Evolutionary conservation across 1,140 invertebrate genomes (phyloP).

Genomic region (Musca domestica): DNA sequence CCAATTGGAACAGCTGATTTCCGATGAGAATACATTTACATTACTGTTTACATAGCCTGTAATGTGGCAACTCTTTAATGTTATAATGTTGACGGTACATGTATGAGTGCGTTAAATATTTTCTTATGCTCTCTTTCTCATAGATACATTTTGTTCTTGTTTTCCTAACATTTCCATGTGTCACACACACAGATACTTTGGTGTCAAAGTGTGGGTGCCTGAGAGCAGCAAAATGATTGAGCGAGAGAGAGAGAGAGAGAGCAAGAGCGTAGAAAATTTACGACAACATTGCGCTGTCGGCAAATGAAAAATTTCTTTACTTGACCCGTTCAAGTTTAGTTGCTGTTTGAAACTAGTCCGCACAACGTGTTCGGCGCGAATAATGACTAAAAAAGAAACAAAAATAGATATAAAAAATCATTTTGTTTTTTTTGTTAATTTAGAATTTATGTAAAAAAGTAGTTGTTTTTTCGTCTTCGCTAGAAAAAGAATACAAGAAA

Average conservation of each 20-base stretch:
- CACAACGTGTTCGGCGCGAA: constrained; percentile 10
- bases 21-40: too few species aligned
- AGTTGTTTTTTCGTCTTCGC: too few species aligned
- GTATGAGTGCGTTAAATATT: too few species aligned
- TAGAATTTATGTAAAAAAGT: constrained; percentile 1
- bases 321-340: background rate
- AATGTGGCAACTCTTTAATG: too few species aligned
- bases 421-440: background rate
- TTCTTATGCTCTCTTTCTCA: background rate
- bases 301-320: constrained; percentile 8
- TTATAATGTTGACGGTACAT: too few species aligned
- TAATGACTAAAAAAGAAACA: constrained; percentile 1
- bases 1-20: too few species aligned
- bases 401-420: constrained; percentile 7
- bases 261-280: background rate
- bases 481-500: too few species aligned
- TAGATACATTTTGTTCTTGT: background rate
- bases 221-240: background rate
- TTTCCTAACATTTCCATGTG: too few species aligned
- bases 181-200: too few species aligned
- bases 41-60: too few species aligned
- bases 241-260: background rate
- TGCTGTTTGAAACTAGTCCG: constrained; percentile 14
- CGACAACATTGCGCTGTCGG: background rate
- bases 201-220: background rate